Base-by-base conservation (phyloP, 35 echinoderm and acorn worm genomes). In the Acanthaster planci region DNA sequence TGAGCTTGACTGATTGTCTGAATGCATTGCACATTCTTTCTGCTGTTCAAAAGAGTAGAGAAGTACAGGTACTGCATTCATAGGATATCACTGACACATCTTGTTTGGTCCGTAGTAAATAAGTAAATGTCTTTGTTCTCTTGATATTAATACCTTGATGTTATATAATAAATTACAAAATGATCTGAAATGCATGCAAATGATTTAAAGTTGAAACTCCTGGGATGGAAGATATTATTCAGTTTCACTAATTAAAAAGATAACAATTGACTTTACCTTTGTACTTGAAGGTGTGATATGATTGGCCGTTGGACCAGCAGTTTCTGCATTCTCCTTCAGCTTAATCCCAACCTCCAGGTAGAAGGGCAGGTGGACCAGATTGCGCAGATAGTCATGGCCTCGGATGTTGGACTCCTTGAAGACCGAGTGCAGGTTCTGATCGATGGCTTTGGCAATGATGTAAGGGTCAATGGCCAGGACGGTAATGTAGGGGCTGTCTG, bases 361-460 rank as follows among this genome's bases (percentile, higher is more conserved):
- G 76, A 99, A 99, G 5, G 96, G 96, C 53, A 99, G 86, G 59
- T 99, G 96, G 21, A 99, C 92, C 68, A 99, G 64, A 59, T 99
- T 99, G 30, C 92, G 77, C 34, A 99, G 83, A 76, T 99, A 99
- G 78, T 99, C 96, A 31, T 99, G 92, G 37, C 96, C 96, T 23
- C 92, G 51, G 12, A 99, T 93, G 16, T 99, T 93, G 23, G 96
- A 90, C 2, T 99, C 96, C 58, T 90, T 85, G 86, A 99, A 99
- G 67, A 99, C 92, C 1, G 89, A 86, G 76, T 99, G 91, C 30
- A 99, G 89, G 77, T 99, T 99, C 39, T 89, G 88, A 42, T 99
- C 96, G 42, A 99, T 94, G n/a, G 96, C 96, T 76, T 99, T 99
- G 2, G 92, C 92, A 29, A 99, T 92, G 37, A 99, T 99, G 77